Conservation (phyloP, 2,797 vertebrate genomes). For the Catamblyrhynchus diadema region DNA sequence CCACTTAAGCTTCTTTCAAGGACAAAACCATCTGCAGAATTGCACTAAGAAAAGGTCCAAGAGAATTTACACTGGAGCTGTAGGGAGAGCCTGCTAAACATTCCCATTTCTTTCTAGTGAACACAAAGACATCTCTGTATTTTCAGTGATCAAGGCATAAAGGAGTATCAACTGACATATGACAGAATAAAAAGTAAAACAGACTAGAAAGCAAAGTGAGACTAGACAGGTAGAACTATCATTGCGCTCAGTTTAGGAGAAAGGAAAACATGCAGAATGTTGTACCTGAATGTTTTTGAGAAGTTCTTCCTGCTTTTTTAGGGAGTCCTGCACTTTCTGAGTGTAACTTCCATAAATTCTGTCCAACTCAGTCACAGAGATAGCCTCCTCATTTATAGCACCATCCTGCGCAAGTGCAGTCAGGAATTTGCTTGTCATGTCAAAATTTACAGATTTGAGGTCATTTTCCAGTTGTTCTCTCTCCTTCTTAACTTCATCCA, state of each 20-base stretch:
- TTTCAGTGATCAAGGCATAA: neutral
- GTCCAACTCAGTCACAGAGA: conserved; percentile 89
- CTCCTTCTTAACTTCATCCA: conserved; percentile 91
- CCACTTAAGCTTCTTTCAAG: neutral
- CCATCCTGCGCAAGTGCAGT: conserved; percentile 90
- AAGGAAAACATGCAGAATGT: neutral
- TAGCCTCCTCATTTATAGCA: conserved; percentile 90
- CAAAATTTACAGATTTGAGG: conserved; percentile 90
- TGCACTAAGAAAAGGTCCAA: neutral
- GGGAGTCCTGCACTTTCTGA: conserved; percentile 85
- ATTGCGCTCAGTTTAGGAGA: neutral
- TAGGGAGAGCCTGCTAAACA: neutral
- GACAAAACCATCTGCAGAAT: neutral
- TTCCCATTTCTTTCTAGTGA: neutral
- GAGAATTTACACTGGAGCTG: neutral
- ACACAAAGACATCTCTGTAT: neutral
- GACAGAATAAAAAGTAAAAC: neutral
- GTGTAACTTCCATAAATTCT: conserved; percentile 86
- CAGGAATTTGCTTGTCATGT: conserved; percentile 92
- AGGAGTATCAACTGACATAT: neutral
- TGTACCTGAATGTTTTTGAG: conserved; percentile 89
- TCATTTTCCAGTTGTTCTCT: conserved; percentile 90
- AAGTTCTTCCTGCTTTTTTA: conserved; percentile 89
- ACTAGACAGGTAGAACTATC: neutral
- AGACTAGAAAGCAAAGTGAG: neutral